Evolutionary conservation across 2,113 vertebrate species (phyloP).

Genomic region (Catagonus wagneri): DNA sequence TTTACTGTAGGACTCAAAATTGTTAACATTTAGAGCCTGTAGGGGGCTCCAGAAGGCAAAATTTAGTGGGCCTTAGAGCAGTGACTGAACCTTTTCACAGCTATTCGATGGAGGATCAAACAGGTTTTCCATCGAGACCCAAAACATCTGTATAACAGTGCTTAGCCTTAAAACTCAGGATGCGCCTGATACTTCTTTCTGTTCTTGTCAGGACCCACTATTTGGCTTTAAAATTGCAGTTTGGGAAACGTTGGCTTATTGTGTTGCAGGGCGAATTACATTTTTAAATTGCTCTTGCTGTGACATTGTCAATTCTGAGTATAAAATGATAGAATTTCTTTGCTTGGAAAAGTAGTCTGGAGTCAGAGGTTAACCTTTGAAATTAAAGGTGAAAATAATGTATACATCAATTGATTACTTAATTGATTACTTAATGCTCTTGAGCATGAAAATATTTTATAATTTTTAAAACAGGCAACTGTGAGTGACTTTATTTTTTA

Average conservation of each 20-base stretch:
- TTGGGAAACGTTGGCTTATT: neutral
- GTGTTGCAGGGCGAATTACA: neutral
- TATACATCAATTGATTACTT: neutral
- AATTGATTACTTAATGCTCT: constrained; percentile 17
- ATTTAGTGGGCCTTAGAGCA: neutral
- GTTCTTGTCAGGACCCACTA: neutral
- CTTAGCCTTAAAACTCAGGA: neutral
- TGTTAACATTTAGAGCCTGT: constrained; percentile 60
- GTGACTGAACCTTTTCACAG: neutral
- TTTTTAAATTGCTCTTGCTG: constrained; percentile 36
- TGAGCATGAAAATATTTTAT: constrained; percentile 4
- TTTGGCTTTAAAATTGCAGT: constrained; percentile 12
- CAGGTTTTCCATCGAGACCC: neutral
- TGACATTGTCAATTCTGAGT: neutral
- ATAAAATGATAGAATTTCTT: constrained; percentile 40
- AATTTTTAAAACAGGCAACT: constrained; percentile 28
- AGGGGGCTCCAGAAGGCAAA: constrained; percentile 78
- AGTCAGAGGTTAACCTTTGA: neutral
- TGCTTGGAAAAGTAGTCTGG: constrained; percentile 9
- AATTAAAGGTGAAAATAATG: constrained; percentile 16
- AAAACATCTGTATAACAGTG: neutral
- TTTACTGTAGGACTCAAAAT: neutral
- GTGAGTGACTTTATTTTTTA: neutral
- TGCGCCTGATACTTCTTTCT: neutral
- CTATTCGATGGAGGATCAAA: neutral